These are phyloP conservation scores for Sesia bembeciformis DNA, from an alignment of 2,888 invertebrate species.

Conservation along the genomic window DNA sequence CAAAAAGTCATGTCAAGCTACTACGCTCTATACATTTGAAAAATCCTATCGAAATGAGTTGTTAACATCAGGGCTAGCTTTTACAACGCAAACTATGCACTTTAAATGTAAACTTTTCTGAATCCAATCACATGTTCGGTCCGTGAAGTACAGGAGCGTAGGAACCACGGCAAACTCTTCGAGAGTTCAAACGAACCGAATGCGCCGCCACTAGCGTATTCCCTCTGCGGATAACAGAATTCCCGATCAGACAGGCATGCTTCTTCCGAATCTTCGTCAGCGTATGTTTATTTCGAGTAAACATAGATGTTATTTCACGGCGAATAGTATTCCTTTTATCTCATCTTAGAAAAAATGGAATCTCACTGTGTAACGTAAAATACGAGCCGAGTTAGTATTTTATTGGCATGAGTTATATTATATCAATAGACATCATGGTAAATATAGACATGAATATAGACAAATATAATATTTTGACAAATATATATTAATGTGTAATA, in stretches of 20 bases:
- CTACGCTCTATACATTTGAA: no score
- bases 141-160: conserved; percentile 1
- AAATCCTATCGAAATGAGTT: no score
- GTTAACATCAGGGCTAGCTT: conserved; percentile 1
- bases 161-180: conserved; percentile 33
- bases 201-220: conserved; percentile 47
- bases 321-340: not conserved
- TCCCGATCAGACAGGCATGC: conserved; percentile 45
- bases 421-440: no score
- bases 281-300: conserved; percentile 28
- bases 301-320: not conserved
- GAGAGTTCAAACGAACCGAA: conserved; percentile 32
- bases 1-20: no score
- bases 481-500: no score
- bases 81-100: conserved; percentile 45
- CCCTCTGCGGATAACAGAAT: conserved; percentile 65
- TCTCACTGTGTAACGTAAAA: no score
- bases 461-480: no score
- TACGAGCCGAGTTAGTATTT: no score
- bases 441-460: no score
- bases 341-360: not conserved
- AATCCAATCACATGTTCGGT: conserved; percentile 52
- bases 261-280: conserved; percentile 29
- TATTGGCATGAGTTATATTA: no score
- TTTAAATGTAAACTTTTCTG: conserved; percentile 48